A percentile compares a stretch with the other conserved stretches of the same genome.
Evolutionary conservation across 2,113 vertebrate species (phyloP).

Genomic region (Naja naja): DNA sequence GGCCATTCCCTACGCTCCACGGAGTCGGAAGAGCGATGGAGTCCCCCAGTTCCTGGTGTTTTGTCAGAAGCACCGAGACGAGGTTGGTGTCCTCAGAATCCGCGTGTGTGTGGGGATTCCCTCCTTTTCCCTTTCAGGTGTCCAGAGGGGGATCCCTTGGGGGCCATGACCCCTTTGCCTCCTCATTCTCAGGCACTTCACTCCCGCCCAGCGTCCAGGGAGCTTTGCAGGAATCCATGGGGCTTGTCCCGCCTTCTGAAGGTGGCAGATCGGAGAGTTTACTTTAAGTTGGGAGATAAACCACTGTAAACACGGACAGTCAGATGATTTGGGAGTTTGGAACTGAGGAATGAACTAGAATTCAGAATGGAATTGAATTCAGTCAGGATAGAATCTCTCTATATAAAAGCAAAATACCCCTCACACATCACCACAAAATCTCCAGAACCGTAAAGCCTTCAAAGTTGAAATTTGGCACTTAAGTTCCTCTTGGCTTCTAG

Average conservation of each 20-base stretch:
- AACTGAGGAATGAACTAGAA: neutral
- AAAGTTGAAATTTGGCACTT: too few species aligned
- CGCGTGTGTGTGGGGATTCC: neutral
- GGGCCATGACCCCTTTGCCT: too few species aligned
- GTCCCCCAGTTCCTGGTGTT: slow-evolving; percentile 79
- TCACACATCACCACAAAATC: too few species aligned
- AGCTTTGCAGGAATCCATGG: neutral
- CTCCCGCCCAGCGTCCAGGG: neutral
- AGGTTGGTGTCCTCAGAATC: slow-evolving; percentile 66
- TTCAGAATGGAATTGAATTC: too few species aligned
- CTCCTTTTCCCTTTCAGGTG: neutral
- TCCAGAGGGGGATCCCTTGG: neutral
- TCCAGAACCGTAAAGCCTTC: too few species aligned
- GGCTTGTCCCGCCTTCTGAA: neutral
- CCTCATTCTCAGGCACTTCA: neutral
- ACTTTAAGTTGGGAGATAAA: neutral
- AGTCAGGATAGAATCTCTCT: too few species aligned
- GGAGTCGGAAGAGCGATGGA: slow-evolving; percentile 72
- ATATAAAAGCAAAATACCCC: too few species aligned
- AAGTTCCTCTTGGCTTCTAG: too few species aligned
- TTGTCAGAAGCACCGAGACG: slow-evolving; percentile 81
- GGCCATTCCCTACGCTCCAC: slow-evolving; percentile 52
- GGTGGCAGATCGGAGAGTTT: too few species aligned
- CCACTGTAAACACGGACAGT: neutral
- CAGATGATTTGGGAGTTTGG: neutral